Evolutionary conservation across 2,888 invertebrate species (phyloP), one percentile per base, ranked within the genome.

Genomic region (Phortica okadai): DNA sequence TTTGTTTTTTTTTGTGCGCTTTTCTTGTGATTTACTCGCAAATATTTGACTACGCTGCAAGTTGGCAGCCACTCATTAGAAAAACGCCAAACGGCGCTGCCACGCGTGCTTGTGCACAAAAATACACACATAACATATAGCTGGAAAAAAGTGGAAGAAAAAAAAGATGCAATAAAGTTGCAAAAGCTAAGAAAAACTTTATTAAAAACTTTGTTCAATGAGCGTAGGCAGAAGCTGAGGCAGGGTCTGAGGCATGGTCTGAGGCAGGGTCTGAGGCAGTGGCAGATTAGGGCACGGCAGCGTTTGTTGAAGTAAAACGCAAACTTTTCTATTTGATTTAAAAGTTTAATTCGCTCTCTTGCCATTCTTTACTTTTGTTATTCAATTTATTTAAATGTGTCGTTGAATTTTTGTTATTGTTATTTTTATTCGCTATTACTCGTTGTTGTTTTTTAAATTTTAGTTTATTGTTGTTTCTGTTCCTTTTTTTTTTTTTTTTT

Each of bases 261-360:
- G 21, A 62, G 33, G 10, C 25, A 21, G 10, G 1, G 25, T 5
- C 21, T 10, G 8, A 3, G 16, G 8, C 16, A 10, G 59, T 7
- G 16, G 8, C 16, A 10, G 59, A 1, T 14, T 11, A 50, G 50
- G 14, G 5, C 6, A 6, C 3, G 11, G 54, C 54, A 54, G 16
- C 21, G 79, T 79, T 16, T 62, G 62, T 21, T 74, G 80, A 80
- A 79, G 78, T 67, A 62, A 67, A 74, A 69, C 44, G 67, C 74
- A 77, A 85, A 85, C 86, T 85, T 87, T 83, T 84, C 88, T 85
- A 85, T 85, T 85, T 85, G 85, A 87, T 85, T 85, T 87, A 86
- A 85, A 85, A 87, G 85, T 87, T 85, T 83, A 84, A 79, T 82
- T 78, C 73, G 76, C 44, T 75, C 44, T 73, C 44, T 50, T 11